These are phyloP conservation scores for Chelon labrosus DNA, from an alignment of 2,797 vertebrate species.

Conservation along the genomic window DNA sequence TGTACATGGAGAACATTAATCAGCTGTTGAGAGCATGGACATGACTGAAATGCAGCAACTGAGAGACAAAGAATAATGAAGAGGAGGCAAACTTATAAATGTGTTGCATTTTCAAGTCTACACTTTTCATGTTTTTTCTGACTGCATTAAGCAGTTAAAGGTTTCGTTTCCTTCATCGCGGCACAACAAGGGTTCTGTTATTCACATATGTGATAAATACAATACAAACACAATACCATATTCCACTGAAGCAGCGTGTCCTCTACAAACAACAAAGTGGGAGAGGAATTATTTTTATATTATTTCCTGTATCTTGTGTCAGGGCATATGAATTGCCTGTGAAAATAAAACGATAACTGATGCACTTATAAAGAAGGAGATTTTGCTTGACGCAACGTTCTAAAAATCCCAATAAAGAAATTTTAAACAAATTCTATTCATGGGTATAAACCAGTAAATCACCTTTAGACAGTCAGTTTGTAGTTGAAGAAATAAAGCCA, in stretches of 20 bases:
- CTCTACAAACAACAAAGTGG: not conserved
- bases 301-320: not conserved
- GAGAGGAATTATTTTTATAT: not conserved
- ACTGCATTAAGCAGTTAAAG: not conserved
- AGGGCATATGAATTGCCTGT: conserved; percentile 1
- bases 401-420: no score
- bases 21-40: conserved; percentile 1
- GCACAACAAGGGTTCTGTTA: not conserved
- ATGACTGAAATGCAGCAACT: not conserved
- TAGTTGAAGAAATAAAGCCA: no score
- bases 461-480: no score
- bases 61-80: not conserved
- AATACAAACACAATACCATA: not conserved
- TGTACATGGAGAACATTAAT: conserved; percentile 7
- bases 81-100: not conserved
- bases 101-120: not conserved
- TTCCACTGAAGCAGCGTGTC: not conserved
- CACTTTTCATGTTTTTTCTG: conserved; percentile 8
- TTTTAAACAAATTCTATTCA: no score
- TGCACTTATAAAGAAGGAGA: conserved; percentile 3
- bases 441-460: no score
- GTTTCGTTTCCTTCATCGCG: not conserved
- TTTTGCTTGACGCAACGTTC: no score
- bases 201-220: not conserved
- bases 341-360: conserved; percentile 40